Evolutionary conservation across 2,113 vertebrate species (phyloP).

Genomic region (Gnathonemus longibarbis): DNA sequence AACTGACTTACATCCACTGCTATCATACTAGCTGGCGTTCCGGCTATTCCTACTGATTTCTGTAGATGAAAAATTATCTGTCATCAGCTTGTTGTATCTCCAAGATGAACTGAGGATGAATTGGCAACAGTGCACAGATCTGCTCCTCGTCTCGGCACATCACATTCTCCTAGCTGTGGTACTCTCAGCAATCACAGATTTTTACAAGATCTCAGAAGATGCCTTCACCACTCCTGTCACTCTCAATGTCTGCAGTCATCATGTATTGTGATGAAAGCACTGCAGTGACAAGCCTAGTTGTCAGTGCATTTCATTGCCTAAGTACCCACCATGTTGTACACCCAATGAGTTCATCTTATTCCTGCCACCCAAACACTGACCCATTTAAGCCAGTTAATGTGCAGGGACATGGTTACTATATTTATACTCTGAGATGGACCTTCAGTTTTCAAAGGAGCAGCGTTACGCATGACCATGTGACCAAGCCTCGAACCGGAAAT

Average conservation of each 20-base stretch:
- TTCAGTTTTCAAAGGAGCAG: background rate
- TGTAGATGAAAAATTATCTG: background rate
- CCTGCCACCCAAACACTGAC: background rate
- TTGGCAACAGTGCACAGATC: background rate
- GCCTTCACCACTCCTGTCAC: background rate
- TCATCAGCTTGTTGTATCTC: background rate
- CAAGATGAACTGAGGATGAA: background rate
- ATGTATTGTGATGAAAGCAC: background rate
- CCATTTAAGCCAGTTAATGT: background rate
- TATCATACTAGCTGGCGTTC: background rate
- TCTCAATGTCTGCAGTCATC: background rate
- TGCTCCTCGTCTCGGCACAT: background rate
- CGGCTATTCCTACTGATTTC: background rate
- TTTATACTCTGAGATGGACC: background rate
- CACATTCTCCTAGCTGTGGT: background rate
- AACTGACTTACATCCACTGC: background rate
- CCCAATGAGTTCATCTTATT: background rate
- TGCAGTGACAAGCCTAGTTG: background rate
- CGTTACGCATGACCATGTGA: background rate
- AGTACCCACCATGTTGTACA: background rate
- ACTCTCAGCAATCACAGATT: background rate
- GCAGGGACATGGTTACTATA: background rate
- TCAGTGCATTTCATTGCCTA: background rate
- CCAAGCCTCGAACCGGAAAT: background rate
- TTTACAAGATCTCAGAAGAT: background rate